Percentiles rank a stretch among this genome's conserved stretches.
phyloP scores from a whole-genome alignment of 2,797 vertebrate genomes.

The Ara ararauna region DNA sequence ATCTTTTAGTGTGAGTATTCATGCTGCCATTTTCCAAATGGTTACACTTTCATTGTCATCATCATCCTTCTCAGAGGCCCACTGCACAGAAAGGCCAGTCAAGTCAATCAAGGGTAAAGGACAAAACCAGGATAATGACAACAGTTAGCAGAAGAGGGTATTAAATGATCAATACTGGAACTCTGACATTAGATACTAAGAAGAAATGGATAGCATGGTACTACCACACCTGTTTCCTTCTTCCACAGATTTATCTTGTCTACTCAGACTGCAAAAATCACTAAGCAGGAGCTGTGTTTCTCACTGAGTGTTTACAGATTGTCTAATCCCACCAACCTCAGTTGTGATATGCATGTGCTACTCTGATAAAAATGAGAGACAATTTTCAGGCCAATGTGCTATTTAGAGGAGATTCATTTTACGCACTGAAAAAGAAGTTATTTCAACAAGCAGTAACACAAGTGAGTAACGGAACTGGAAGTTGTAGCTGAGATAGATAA shows the following conservation, averaged over 20 bases:
- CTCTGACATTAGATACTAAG: background rate
- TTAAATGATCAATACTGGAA: slow-evolving; percentile 35
- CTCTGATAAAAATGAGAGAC: slow-evolving; percentile 14
- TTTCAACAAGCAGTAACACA: slow-evolving; percentile 1
- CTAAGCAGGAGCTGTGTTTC: slow-evolving; percentile 33
- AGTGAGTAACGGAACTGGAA: background rate
- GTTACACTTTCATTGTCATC: background rate
- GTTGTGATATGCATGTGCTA: slow-evolving; percentile 24
- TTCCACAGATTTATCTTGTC: slow-evolving; percentile 19
- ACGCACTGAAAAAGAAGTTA: background rate
- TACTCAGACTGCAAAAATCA: slow-evolving; percentile 37
- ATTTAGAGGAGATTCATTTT: slow-evolving; percentile 41
- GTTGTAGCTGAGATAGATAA: background rate
- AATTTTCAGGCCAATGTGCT: slow-evolving; percentile 40
- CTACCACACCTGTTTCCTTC: slow-evolving; percentile 6
- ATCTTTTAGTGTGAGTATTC: background rate
- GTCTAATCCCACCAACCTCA: slow-evolving; percentile 28
- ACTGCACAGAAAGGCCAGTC: background rate
- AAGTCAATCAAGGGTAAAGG: slow-evolving; percentile 28
- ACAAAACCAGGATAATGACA: slow-evolving; percentile 39
- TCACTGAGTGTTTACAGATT: slow-evolving; percentile 30
- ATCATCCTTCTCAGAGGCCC: background rate
- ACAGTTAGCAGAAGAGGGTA: background rate
- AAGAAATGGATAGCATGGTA: background rate
- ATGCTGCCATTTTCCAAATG: background rate